A percentile compares a stretch with the other conserved stretches of the same genome.
Conservation (phyloP, 2,113 vertebrate genomes). For the Cettia cetti region DNA sequence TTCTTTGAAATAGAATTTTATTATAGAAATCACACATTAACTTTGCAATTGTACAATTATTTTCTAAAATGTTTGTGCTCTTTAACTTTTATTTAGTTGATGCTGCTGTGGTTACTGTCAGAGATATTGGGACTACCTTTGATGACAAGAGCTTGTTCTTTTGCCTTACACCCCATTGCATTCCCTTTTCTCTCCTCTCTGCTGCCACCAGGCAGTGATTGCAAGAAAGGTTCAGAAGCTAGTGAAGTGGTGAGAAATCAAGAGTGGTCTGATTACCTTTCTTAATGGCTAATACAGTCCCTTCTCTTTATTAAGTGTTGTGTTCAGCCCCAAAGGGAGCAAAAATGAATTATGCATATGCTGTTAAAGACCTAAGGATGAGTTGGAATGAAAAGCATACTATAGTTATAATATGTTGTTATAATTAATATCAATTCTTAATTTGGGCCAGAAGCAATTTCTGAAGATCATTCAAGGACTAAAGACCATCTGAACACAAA, state of each 20-base stretch:
- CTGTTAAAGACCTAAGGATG: background rate
- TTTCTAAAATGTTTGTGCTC: background rate
- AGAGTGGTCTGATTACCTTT: background rate
- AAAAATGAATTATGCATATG: constrained; percentile 6
- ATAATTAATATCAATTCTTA: constrained; percentile 32
- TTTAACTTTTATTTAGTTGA: background rate
- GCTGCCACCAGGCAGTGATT: background rate
- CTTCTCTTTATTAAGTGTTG: background rate
- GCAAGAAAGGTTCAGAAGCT: background rate
- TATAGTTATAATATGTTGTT: background rate
- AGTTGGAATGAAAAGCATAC: background rate
- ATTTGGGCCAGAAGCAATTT: constrained; percentile 25
- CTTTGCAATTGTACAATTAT: background rate
- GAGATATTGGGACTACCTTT: background rate
- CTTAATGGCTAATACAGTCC: background rate
- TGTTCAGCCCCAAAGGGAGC: background rate
- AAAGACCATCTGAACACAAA: background rate
- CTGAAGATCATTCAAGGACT: background rate
- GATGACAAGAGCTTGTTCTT: background rate
- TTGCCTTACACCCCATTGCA: background rate
- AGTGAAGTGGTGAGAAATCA: background rate
- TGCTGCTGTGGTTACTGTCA: background rate
- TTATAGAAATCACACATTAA: background rate
- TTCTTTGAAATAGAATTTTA: background rate
- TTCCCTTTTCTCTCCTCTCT: background rate